phyloP scores from a whole-genome alignment of 2,888 invertebrate species.

The Galeopsomyia nigrocyanea region DNA sequence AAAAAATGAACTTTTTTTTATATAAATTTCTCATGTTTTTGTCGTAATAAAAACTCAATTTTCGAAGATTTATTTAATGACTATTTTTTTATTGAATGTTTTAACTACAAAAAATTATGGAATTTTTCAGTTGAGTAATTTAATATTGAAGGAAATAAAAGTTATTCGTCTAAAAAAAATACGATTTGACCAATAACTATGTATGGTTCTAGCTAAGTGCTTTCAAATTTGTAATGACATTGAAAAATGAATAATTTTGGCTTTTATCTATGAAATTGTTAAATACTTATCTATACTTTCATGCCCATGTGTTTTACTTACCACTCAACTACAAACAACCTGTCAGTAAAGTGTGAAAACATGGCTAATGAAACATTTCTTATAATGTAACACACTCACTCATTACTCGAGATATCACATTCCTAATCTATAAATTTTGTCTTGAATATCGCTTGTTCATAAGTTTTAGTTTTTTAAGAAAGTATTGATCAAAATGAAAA shows the following conservation, averaged over 20 bases:
- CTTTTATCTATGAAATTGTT: conserved; percentile 39
- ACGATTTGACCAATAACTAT: no score
- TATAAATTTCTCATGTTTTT: not conserved
- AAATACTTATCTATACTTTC: conserved; percentile 37
- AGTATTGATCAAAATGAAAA: conserved; percentile 11
- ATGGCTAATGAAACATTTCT: conserved; percentile 29
- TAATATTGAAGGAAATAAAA: conserved; percentile 21
- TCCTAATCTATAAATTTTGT: conserved; percentile 46
- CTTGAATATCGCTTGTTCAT: no score
- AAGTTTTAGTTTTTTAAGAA: no score
- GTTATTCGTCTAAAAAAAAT: no score
- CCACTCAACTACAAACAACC: conserved; percentile 31
- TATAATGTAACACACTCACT: conserved; percentile 37
- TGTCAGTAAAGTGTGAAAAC: conserved; percentile 23
- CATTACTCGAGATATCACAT: conserved; percentile 49
- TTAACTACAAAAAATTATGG: conserved; percentile 21
- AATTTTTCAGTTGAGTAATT: conserved; percentile 21
- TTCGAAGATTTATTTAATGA: no score
- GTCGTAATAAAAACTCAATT: conserved; percentile 17
- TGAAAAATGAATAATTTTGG: not conserved
- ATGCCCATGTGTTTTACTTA: conserved; percentile 21
- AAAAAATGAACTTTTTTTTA: conserved; percentile 1
- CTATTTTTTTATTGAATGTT: conserved; percentile 15
- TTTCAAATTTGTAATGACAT: not conserved
- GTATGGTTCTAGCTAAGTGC: no score